Evolutionary conservation across 1,140 invertebrate species (phyloP).

Genomic region (Drosophila oshimai): DNA sequence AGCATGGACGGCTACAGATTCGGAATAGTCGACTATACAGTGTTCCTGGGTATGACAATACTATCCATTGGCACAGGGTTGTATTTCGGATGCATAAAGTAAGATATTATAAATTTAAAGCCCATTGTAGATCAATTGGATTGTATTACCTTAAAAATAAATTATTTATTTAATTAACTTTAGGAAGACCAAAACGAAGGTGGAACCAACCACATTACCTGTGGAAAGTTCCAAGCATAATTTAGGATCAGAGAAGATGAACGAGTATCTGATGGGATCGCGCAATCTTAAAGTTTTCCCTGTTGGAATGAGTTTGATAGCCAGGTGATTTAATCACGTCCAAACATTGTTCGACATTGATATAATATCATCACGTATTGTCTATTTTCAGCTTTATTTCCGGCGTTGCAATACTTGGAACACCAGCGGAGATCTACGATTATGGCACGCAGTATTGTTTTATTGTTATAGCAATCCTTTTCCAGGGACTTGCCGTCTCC

Average conservation of each 20-base stretch:
- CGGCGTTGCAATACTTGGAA: slow-evolving; percentile 93
- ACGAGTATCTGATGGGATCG: slow-evolving; percentile 90
- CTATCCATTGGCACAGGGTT: slow-evolving; percentile 88
- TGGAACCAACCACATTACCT: slow-evolving; percentile 7
- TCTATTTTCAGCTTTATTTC: slow-evolving; percentile 89
- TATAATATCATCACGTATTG: background rate
- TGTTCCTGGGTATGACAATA: slow-evolving; percentile 86
- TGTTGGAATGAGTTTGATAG: slow-evolving; percentile 91
- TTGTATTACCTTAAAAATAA: too few relatives aligned
- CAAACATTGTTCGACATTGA: background rate
- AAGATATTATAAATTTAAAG: background rate
- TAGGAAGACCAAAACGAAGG: slow-evolving; percentile 36
- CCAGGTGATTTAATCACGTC: slow-evolving; percentile 86
- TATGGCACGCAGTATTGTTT: slow-evolving; percentile 92
- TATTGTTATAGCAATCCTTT: slow-evolving; percentile 87
- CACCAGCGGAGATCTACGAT: slow-evolving; percentile 93
- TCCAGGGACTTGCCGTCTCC: slow-evolving; percentile 87
- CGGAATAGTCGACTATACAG: slow-evolving; percentile 84
- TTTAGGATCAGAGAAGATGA: slow-evolving; percentile 82
- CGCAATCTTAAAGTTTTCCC: slow-evolving; percentile 89
- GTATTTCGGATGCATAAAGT: slow-evolving; percentile 87
- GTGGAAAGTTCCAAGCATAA: slow-evolving; percentile 26
- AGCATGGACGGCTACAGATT: slow-evolving; percentile 58
- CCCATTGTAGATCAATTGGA: too few relatives aligned
- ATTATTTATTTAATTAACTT: background rate